Percentiles rank a stretch among this genome's conserved stretches.
phyloP scores from a whole-genome alignment of 2,888 invertebrate species.

The Phalera bucephala region DNA sequence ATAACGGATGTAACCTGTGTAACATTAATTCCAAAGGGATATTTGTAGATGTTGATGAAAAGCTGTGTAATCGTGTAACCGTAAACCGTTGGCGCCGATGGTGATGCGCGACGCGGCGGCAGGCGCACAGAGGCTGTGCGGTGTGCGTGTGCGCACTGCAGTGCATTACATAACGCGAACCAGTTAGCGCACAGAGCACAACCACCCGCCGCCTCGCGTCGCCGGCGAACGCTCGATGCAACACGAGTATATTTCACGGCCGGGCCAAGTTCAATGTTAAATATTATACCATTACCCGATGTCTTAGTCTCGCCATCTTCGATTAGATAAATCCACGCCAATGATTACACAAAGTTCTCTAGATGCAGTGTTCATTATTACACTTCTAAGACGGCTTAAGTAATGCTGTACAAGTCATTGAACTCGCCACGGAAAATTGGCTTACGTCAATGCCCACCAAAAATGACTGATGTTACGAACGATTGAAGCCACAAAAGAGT shows the following conservation, averaged over 20 bases:
- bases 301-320: slow-evolving; percentile 13
- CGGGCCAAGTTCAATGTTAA: slow-evolving; percentile 45
- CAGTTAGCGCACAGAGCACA: slow-evolving; percentile 47
- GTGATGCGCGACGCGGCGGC: slow-evolving; percentile 16
- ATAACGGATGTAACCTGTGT: too few relatives aligned
- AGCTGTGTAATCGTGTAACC: slow-evolving; percentile 41
- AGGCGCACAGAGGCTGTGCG: neutral
- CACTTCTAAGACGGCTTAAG: slow-evolving; percentile 8
- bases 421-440: slow-evolving; percentile 31
- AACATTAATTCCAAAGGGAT: too few relatives aligned
- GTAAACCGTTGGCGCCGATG: slow-evolving; percentile 49
- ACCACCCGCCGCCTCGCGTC: slow-evolving; percentile 19
- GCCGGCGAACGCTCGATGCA: slow-evolving; percentile 17
- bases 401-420: slow-evolving; percentile 28
- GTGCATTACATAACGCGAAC: slow-evolving; percentile 67
- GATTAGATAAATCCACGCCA: slow-evolving; percentile 17
- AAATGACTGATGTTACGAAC: slow-evolving; percentile 35
- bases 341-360: slow-evolving; percentile 22
- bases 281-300: slow-evolving; percentile 25
- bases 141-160: slow-evolving; percentile 37
- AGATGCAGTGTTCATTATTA: slow-evolving; percentile 12
- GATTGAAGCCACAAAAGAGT: slow-evolving; percentile 42
- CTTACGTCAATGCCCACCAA: slow-evolving; percentile 32
- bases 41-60: too few relatives aligned
- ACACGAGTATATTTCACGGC: slow-evolving; percentile 45